These are phyloP conservation scores for Phallusia fumigata DNA, from an alignment of 23 tunicate genomes.

Conservation along the genomic window DNA sequence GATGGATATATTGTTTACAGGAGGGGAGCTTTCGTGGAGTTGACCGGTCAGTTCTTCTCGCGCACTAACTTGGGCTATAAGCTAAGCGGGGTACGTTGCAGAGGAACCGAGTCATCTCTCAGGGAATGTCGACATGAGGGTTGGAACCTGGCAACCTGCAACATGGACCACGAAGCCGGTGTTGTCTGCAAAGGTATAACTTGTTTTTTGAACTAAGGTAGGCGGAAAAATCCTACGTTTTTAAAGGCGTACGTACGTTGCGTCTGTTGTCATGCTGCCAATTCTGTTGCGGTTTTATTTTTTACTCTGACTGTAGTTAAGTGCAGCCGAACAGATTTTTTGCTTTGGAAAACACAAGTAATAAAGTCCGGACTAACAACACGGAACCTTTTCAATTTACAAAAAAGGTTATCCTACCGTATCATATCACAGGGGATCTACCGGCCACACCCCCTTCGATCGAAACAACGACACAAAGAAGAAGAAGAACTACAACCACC, in stretches of 20 bases:
- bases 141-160: conserved; percentile 43
- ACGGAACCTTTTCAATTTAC: too few relatives aligned
- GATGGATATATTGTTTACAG: neutral
- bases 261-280: too few relatives aligned
- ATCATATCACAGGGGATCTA: neutral
- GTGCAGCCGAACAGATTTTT: too few relatives aligned
- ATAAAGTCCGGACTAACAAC: too few relatives aligned
- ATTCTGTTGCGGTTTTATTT: too few relatives aligned
- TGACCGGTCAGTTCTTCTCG: conserved; percentile 44
- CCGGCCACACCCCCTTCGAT: neutral
- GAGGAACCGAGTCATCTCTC: conserved; percentile 41
- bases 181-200: conserved; percentile 43
- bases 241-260: too few relatives aligned
- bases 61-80: conserved; percentile 29
- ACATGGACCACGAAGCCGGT: conserved; percentile 83
- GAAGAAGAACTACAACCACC: conserved; percentile 36
- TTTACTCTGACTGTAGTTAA: too few relatives aligned
- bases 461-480: neutral
- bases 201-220: too few relatives aligned
- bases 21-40: conserved; percentile 40
- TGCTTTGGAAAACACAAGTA: too few relatives aligned
- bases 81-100: conserved; percentile 66
- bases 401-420: too few relatives aligned
- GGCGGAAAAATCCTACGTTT: too few relatives aligned
- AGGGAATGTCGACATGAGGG: conserved; percentile 63